phyloP scores from a whole-genome alignment of 2,797 vertebrate species.

The Ptychobarbus kaznakovi region DNA sequence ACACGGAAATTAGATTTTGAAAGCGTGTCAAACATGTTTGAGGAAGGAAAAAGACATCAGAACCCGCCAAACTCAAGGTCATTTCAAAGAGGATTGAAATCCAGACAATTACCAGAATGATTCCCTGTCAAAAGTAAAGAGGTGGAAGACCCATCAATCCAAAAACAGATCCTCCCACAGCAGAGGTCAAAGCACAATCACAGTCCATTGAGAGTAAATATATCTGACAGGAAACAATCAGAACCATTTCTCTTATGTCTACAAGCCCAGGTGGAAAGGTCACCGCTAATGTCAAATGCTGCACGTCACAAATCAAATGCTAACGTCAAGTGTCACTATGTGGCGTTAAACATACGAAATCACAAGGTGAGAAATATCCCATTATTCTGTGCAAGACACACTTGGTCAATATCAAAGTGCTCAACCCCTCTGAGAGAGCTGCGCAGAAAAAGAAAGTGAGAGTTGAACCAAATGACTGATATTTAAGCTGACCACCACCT shows the following conservation, averaged over 20 bases:
- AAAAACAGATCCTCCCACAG: constrained; percentile 14
- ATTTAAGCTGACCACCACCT: constrained; percentile 7
- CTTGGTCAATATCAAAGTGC: background rate
- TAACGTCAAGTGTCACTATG: background rate
- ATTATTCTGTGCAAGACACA: constrained; percentile 11
- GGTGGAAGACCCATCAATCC: background rate
- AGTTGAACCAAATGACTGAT: background rate
- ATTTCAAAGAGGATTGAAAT: constrained; percentile 18
- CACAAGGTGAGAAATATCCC: constrained; percentile 15
- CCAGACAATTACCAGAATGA: constrained; percentile 19
- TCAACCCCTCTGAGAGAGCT: background rate
- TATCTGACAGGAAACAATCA: constrained; percentile 27
- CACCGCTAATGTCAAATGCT: constrained; percentile 18
- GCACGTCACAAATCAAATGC: background rate
- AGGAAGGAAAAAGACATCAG: constrained; percentile 15
- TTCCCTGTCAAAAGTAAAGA: constrained; percentile 27
- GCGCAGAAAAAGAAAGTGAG: background rate
- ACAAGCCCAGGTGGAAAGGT: constrained; percentile 4
- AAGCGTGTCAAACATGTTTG: constrained; percentile 18
- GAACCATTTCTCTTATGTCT: constrained; percentile 18
- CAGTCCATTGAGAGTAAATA: constrained; percentile 26
- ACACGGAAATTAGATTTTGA: constrained; percentile 31
- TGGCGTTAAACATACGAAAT: background rate
- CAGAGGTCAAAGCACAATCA: constrained; percentile 35
- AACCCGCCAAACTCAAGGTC: background rate